These are phyloP conservation scores for Sternotherus odoratus DNA, from an alignment of 2,797 vertebrate genomes.

Conservation along the genomic window DNA sequence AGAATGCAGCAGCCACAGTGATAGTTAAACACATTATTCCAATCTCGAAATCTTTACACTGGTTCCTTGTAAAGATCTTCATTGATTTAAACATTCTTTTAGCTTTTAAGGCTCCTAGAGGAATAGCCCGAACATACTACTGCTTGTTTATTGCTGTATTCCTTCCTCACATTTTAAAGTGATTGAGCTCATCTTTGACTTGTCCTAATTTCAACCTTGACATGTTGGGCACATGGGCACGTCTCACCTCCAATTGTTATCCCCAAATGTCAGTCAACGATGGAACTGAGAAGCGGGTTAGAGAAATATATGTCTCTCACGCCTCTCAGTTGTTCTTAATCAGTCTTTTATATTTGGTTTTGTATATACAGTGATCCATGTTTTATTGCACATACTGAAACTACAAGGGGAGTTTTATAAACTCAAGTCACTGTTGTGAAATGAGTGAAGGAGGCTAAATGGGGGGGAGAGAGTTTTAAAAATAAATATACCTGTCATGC, in stretches of 20 bases:
- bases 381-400: background rate
- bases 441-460: background rate
- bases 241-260: background rate
- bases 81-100: constrained; percentile 7
- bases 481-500: background rate
- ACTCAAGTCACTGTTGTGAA: background rate
- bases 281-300: background rate
- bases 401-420: background rate
- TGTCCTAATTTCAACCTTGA: background rate
- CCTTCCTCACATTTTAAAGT: background rate
- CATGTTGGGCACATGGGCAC: background rate
- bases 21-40: background rate
- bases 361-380: fast-evolving
- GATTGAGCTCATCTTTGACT: background rate
- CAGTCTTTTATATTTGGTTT: background rate
- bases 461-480: background rate
- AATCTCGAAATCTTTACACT: background rate
- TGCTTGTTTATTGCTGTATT: background rate
- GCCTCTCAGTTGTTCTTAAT: background rate
- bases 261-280: background rate
- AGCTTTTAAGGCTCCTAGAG: background rate
- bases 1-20: background rate
- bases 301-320: background rate
- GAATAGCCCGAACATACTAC: background rate
- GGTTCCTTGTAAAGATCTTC: background rate